Percentiles rank a stretch among this genome's conserved stretches.
Conservation (phyloP, 2,888 invertebrate species). For the Chymomyza caudatula region DNA sequence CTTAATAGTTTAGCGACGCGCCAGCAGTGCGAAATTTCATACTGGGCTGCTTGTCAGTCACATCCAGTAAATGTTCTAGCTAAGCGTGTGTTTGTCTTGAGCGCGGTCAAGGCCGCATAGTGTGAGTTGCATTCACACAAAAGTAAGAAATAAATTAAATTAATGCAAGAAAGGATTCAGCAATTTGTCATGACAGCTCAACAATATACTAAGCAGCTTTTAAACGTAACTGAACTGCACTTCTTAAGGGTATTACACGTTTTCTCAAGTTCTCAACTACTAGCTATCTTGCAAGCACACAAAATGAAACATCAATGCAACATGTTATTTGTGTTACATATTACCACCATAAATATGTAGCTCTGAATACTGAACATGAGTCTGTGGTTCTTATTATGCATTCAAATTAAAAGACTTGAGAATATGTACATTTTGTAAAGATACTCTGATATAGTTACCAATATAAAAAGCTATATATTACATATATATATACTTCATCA, state of each 20-base stretch:
- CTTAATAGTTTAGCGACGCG: too few relatives aligned
- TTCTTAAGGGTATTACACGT: not conserved
- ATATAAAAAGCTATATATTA: not conserved
- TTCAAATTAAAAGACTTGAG: not conserved
- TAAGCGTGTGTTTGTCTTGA: too few relatives aligned
- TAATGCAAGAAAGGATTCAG: too few relatives aligned
- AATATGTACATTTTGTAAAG: not conserved
- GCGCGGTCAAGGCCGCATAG: too few relatives aligned
- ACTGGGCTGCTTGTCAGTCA: too few relatives aligned
- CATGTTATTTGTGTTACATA: not conserved
- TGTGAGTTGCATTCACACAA: too few relatives aligned
- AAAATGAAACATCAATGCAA: not conserved
- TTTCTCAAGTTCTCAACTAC: not conserved
- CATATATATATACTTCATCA: not conserved
- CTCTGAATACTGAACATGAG: not conserved
- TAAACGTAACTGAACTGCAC: too few relatives aligned
- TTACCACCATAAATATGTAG: not conserved
- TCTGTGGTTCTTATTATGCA: not conserved
- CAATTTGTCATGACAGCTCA: too few relatives aligned
- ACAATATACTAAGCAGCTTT: too few relatives aligned
- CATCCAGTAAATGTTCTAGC: too few relatives aligned
- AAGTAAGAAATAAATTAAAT: too few relatives aligned
- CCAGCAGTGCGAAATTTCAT: too few relatives aligned
- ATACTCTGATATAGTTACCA: not conserved
- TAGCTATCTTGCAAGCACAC: not conserved